phyloP scores from a whole-genome alignment of 2,113 vertebrate species.

The Rhadina sibilatrix region DNA sequence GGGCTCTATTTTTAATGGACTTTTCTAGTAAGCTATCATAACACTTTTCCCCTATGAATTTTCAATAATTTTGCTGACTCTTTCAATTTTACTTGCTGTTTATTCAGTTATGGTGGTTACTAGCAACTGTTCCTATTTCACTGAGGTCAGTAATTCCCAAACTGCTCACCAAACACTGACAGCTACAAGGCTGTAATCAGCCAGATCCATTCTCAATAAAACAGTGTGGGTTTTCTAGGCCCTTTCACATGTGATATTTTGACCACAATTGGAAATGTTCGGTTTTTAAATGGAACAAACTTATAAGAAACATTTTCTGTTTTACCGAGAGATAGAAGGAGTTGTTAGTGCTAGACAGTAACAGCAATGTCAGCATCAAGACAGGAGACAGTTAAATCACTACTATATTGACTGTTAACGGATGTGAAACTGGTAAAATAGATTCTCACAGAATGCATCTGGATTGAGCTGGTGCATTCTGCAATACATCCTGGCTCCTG shows the following conservation, averaged over 20 bases:
- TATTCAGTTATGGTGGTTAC: background rate
- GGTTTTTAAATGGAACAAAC: background rate
- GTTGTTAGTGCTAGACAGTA: background rate
- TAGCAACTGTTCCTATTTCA: background rate
- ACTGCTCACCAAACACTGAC: background rate
- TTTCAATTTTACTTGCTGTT: background rate
- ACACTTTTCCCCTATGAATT: background rate
- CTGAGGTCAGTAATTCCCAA: background rate
- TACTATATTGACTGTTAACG: background rate
- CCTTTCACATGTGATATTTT: background rate
- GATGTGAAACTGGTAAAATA: background rate
- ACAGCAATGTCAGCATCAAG: background rate
- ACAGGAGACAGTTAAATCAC: background rate
- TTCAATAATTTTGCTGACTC: background rate
- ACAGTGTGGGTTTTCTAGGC: background rate
- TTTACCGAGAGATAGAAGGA: background rate
- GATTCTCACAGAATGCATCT: background rate
- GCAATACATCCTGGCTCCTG: background rate
- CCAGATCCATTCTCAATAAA: background rate
- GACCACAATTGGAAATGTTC: background rate
- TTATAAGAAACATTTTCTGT: background rate
- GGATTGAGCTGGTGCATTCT: background rate
- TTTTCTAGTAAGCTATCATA: conserved; percentile 28
- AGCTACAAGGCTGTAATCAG: background rate
- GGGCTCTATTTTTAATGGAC: background rate